phyloP scores from a whole-genome alignment of 2,113 vertebrate genomes.

The Solea solea region DNA sequence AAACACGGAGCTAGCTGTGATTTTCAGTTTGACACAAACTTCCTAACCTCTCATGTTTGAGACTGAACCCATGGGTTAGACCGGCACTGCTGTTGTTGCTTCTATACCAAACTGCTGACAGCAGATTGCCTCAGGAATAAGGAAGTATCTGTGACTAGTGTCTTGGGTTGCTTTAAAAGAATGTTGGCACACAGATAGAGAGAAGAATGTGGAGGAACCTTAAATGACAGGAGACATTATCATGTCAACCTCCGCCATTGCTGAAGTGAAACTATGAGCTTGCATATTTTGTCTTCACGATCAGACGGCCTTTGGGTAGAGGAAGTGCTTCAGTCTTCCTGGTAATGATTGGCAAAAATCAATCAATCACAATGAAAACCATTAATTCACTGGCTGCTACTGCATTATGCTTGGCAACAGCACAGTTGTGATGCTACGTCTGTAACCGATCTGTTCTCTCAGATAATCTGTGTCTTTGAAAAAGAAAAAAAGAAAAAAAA shows the following conservation, averaged over 20 bases:
- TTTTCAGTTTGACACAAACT: constrained; percentile 25
- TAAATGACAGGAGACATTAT: background rate
- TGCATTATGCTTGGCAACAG: background rate
- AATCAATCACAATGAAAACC: background rate
- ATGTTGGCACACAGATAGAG: background rate
- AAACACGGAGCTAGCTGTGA: constrained; percentile 20
- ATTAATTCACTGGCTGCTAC: background rate
- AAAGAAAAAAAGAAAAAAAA: too few relatives aligned
- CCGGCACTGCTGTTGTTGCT: background rate
- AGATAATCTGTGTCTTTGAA: too few relatives aligned
- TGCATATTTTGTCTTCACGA: background rate
- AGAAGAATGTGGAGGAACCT: constrained; percentile 16
- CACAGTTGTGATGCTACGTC: background rate
- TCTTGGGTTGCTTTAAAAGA: background rate
- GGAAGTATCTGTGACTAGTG: constrained; percentile 42
- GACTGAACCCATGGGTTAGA: background rate
- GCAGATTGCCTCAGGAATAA: constrained; percentile 43
- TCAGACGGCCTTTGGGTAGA: background rate
- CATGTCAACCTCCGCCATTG: background rate
- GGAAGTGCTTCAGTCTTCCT: background rate
- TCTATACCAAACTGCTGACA: constrained; percentile 44
- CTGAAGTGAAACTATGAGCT: background rate
- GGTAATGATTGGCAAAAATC: background rate
- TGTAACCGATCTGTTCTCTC: background rate
- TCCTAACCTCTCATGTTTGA: constrained; percentile 42